phyloP scores from a whole-genome alignment of 2,113 vertebrate genomes.

The Platycercus adscitus region DNA sequence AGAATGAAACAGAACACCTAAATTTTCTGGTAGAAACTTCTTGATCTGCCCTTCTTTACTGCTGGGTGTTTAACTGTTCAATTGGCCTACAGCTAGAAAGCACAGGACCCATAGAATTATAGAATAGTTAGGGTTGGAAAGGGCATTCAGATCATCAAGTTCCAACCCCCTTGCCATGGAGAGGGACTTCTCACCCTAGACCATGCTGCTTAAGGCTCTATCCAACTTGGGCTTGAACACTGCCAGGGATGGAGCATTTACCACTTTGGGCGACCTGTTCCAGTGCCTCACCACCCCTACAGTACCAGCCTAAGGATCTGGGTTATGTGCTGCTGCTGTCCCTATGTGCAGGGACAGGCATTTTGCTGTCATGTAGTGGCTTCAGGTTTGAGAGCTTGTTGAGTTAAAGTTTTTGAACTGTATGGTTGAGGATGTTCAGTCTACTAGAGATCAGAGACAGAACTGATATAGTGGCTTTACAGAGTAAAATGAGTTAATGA shows the following conservation, averaged over 20 bases:
- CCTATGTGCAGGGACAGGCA: background rate
- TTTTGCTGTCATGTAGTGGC: background rate
- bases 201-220: background rate
- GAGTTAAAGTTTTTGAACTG: background rate
- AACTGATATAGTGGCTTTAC: background rate
- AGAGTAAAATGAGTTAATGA: background rate
- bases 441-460: background rate
- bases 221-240: background rate
- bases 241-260: background rate
- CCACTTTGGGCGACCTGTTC: background rate
- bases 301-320: background rate
- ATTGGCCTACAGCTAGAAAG: background rate
- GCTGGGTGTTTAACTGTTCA: background rate
- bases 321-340: background rate
- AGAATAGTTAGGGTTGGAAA: background rate
- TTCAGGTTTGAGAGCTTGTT: background rate
- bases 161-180: background rate
- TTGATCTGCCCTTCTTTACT: background rate
- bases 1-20: background rate
- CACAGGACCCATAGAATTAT: background rate
- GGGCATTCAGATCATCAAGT: background rate
- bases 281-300: background rate
- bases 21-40: background rate
- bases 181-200: background rate
- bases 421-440: background rate